phyloP scores from a whole-genome alignment of 2,797 vertebrate genomes.

The Ispidina picta region DNA sequence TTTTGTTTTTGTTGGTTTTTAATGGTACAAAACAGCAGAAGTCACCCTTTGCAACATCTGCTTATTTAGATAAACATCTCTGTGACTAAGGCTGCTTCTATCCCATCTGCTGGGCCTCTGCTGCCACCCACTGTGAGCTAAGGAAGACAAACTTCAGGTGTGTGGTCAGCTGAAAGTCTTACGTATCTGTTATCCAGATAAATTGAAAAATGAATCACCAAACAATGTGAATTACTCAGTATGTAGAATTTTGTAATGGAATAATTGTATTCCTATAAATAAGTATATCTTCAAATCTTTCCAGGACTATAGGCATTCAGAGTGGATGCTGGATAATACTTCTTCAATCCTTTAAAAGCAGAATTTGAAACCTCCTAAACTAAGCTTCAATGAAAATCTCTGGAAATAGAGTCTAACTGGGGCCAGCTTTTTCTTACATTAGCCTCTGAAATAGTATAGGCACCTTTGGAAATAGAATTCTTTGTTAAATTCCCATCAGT shows the following conservation, averaged over 20 bases:
- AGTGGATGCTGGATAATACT: background rate
- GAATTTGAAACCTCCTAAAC: background rate
- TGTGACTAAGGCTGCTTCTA: background rate
- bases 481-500: background rate
- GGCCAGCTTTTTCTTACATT: background rate
- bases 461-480: background rate
- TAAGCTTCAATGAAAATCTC: background rate
- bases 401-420: background rate
- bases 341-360: background rate
- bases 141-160: background rate
- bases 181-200: background rate
- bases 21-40: background rate
- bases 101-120: background rate
- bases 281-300: background rate
- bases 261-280: background rate
- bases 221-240: background rate
- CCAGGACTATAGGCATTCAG: background rate
- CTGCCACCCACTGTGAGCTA: slow-evolving; percentile 45
- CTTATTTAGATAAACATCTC: background rate
- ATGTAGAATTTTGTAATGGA: background rate
- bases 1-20: background rate
- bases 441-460: background rate
- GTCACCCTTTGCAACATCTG: slow-evolving; percentile 9
- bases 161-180: background rate
- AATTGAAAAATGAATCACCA: slow-evolving; percentile 14